Evolutionary conservation across 2,888 invertebrate genomes (phyloP).

Genomic region (Cryptus viduatorius): DNA sequence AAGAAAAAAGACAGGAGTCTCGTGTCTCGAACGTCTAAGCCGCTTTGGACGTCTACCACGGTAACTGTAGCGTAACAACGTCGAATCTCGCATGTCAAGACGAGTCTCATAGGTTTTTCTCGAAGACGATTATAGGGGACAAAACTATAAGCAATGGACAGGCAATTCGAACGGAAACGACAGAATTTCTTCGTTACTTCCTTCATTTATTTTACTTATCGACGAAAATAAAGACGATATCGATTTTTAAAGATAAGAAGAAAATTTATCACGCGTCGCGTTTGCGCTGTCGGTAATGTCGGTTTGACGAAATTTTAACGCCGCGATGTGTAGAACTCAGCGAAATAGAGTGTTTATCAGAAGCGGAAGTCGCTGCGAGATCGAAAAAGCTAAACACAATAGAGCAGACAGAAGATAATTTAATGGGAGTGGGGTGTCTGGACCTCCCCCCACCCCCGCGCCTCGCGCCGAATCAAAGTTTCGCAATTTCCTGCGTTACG

Average conservation of each 20-base stretch:
- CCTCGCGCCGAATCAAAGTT: conserved; percentile 71
- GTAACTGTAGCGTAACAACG: conserved; percentile 6
- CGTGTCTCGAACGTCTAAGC: conserved; percentile 48
- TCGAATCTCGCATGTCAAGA: conserved; percentile 3
- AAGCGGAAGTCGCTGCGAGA: conserved; percentile 61
- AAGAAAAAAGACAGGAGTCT: conserved; percentile 15
- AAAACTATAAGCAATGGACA: background rate
- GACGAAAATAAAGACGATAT: no score
- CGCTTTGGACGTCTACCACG: conserved; percentile 33
- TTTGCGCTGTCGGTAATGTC: no score
- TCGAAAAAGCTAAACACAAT: conserved; percentile 65
- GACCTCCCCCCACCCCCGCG: conserved; percentile 40
- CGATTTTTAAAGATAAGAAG: no score
- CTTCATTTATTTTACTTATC: no score
- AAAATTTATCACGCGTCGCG: no score
- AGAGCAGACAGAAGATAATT: conserved; percentile 62
- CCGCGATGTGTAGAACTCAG: background rate
- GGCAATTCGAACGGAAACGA: background rate
- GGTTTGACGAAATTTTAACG: background rate
- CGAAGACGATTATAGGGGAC: background rate
- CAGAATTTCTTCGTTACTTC: no score
- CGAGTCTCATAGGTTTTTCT: background rate
- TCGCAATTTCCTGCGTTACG: conserved; percentile 75
- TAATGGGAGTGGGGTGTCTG: conserved; percentile 31
- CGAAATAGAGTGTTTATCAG: conserved; percentile 55